Percentiles rank a stretch among this genome's conserved stretches.
phyloP scores from a whole-genome alignment of 2,888 invertebrate genomes.

The Odontocerum albicorne region DNA sequence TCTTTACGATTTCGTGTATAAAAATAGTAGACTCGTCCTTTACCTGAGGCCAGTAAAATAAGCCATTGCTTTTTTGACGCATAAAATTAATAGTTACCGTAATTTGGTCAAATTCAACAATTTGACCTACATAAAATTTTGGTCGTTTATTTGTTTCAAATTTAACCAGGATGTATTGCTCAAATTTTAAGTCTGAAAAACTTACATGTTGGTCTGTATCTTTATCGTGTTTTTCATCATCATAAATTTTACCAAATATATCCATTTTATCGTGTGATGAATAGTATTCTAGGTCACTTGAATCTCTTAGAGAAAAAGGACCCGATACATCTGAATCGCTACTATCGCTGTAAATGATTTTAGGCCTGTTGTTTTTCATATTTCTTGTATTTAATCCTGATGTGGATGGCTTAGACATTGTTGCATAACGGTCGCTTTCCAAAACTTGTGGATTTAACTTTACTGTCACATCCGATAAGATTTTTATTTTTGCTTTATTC shows the following conservation, averaged over 20 bases:
- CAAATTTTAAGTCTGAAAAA: neutral
- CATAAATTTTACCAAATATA: too few species aligned
- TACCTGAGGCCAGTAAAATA: constrained; percentile 4
- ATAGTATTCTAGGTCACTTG: neutral
- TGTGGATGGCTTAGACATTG: too few species aligned
- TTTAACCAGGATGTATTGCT: neutral
- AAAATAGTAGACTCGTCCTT: neutral
- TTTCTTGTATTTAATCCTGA: too few species aligned
- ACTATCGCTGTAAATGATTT: constrained; percentile 1
- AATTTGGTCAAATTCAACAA: neutral
- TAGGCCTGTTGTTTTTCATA: too few species aligned
- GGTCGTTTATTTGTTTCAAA: neutral
- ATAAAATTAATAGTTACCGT: neutral
- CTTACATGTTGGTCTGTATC: neutral
- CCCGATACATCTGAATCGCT: neutral
- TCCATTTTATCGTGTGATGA: neutral
- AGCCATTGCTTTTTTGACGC: neutral
- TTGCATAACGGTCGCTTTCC: too few species aligned
- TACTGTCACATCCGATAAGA: neutral
- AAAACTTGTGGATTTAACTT: too few species aligned
- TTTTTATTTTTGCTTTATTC: neutral
- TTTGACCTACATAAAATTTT: neutral
- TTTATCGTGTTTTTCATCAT: constrained; percentile 1
- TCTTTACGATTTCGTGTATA: neutral
- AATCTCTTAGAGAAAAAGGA: neutral